A percentile compares a stretch with the other conserved stretches of the same genome.
Evolutionary conservation across 1,140 invertebrate genomes (phyloP).

Genomic region (Cydia fagiglandana): DNA sequence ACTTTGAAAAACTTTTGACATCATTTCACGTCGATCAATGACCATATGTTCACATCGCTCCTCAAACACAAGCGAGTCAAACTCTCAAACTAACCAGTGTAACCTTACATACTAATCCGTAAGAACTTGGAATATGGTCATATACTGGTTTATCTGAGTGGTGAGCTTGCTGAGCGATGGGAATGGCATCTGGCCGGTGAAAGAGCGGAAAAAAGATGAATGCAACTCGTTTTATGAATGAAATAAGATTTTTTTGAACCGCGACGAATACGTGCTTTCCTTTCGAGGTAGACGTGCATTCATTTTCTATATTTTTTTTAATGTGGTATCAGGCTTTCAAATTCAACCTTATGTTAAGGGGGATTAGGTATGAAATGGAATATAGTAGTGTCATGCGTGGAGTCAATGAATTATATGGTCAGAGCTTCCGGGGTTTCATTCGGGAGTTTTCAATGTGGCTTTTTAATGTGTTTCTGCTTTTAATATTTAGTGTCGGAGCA

Average conservation of each 20-base stretch:
- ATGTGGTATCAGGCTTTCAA: conserved; percentile 43
- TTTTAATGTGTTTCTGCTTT: conserved; percentile 1
- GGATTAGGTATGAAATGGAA: conserved; percentile 34
- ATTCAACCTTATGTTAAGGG: conserved; percentile 29
- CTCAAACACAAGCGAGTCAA: neutral
- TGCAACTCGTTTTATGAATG: conserved; percentile 77
- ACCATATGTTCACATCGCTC: neutral
- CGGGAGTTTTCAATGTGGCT: neutral
- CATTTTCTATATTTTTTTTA: conserved; percentile 61
- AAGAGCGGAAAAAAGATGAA: conserved; percentile 56
- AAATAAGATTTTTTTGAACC: conserved; percentile 76
- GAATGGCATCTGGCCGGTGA: conserved; percentile 30
- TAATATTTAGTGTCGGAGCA: neutral
- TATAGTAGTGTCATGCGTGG: conserved; percentile 12
- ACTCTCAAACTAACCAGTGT: conserved; percentile 44
- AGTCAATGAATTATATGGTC: conserved; percentile 26
- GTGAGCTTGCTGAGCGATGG: neutral
- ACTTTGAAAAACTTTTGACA: conserved; percentile 60
- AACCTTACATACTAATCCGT: neutral
- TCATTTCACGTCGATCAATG: conserved; percentile 73
- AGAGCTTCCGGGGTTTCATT: conserved; percentile 12
- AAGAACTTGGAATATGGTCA: too few relatives aligned
- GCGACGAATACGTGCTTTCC: conserved; percentile 77
- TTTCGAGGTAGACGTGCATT: conserved; percentile 72
- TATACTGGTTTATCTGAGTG: neutral